Base-by-base conservation (phyloP, 2,113 vertebrate species). In the Barnardius zonarius region DNA sequence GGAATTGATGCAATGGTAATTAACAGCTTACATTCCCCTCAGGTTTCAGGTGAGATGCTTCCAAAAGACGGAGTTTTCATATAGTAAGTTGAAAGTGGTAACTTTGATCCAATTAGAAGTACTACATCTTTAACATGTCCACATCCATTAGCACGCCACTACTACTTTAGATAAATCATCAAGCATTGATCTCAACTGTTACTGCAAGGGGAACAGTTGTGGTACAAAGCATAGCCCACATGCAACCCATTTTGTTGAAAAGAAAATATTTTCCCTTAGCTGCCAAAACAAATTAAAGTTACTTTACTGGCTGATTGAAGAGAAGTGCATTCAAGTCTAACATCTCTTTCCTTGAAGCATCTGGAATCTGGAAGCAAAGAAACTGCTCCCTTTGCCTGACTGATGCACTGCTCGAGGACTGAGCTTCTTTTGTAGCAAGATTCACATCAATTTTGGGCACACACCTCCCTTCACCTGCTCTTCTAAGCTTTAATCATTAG, bases 201-300 rank as follows among this genome's bases (percentile, higher is more conserved):
- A 44, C 6, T 39, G 82, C 67, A 70, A 85, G 43, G 76, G 68
- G 54, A 94, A 91, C 76, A 93, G 44, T 73, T 93, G 90, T 43
- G 51, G 75, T 35, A 88, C 55, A 77, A 86, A 83, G 63, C 57
- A 37, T 6, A 54, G 48, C 74, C 81, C 84, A 93, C 48, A 52
- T 79, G 83, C 66, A 93, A 27, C 72, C 83, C 82, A 35, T 74
- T 83, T 83, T 67, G 89, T 68, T 87, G 69, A 84, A 86, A 89
- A 87, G 4, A 73, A 95, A 93, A 76, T 85, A 83, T 91, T 94
- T 92, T 70, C 69, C 74, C 79, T 79, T 76, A 64, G 81, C 61
- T 95, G 89, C 68, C 51, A 86, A 86, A 88, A 74, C 51, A 84
- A 85, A 83, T 86, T 86, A 63, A 87, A 94, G 83, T 62, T 63